Conservation (phyloP, 2,888 invertebrate genomes). For the Ormyrus pomaceus region DNA sequence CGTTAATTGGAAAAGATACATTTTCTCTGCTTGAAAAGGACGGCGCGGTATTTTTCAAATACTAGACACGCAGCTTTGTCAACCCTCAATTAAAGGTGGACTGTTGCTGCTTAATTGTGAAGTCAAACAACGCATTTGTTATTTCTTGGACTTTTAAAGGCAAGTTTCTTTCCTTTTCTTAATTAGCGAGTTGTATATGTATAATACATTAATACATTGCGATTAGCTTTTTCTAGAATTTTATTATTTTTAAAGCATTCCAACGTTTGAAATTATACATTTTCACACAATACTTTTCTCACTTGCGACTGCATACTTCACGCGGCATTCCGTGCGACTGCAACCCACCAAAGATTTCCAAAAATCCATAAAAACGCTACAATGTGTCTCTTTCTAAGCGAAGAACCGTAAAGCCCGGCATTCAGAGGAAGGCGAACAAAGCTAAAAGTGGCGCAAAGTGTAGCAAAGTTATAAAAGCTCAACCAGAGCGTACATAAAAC, state of each 20-base stretch:
- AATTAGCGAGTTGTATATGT: not conserved
- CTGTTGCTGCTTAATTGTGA: not conserved
- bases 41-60: slow-evolving; percentile 3
- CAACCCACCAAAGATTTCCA: slow-evolving; percentile 21
- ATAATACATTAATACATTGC: not conserved
- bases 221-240: not conserved
- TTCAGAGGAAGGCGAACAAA: slow-evolving; percentile 20
- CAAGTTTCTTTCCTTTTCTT: no score
- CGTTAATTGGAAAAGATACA: slow-evolving; percentile 17
- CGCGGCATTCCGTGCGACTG: not conserved
- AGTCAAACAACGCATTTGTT: slow-evolving; percentile 6
- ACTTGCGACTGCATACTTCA: not conserved
- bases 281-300: not conserved
- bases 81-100: slow-evolving; percentile 7
- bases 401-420: slow-evolving; percentile 29
- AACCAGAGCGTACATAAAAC: slow-evolving; percentile 17
- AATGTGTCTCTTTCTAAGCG: slow-evolving; percentile 40
- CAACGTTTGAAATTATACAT: not conserved
- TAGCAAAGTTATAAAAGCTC: slow-evolving; percentile 30
- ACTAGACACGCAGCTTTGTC: slow-evolving; percentile 2
- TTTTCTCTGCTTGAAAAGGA: not conserved
- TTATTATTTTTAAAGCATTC: not conserved
- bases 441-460: slow-evolving; percentile 32
- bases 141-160: not conserved
- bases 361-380: slow-evolving; percentile 50